Conservation (phyloP, 2,888 invertebrate genomes). For the Zygothrica quintamaculata region DNA sequence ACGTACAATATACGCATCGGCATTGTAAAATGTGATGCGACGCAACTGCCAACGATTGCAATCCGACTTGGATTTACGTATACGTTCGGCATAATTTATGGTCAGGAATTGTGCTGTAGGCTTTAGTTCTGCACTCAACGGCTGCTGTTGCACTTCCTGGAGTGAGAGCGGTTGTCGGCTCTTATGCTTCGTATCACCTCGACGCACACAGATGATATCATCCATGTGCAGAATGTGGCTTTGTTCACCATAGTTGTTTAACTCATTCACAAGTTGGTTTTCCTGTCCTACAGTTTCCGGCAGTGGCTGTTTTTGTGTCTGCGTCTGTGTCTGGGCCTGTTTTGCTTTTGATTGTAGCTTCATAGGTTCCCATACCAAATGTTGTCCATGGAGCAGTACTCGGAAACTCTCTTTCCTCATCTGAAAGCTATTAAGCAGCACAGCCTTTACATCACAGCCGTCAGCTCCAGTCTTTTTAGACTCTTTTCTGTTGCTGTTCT, state of each 20-base stretch:
- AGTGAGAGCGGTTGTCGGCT: conserved; percentile 47
- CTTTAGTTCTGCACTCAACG: conserved; percentile 32
- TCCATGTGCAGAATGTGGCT: conserved; percentile 72
- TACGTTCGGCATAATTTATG: conserved; percentile 86
- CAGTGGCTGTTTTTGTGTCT: conserved; percentile 45
- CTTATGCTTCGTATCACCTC: conserved; percentile 76
- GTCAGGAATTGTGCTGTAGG: conserved; percentile 85
- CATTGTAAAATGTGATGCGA: conserved; percentile 86
- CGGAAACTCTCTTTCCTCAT: conserved; percentile 87
- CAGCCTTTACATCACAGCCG: conserved; percentile 54
- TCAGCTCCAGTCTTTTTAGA: conserved; percentile 30
- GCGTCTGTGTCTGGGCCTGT: conserved; percentile 6
- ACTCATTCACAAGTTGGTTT: background rate
- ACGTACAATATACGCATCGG: conserved; percentile 87
- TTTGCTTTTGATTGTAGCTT: conserved; percentile 37
- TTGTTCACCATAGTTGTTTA: conserved; percentile 53
- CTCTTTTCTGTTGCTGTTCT: conserved; percentile 51
- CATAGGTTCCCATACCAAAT: conserved; percentile 87
- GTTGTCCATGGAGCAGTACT: conserved; percentile 87
- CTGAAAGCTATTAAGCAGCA: conserved; percentile 86
- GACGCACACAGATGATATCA: conserved; percentile 71
- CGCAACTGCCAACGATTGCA: conserved; percentile 87
- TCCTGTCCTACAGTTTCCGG: conserved; percentile 22
- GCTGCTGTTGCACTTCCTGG: conserved; percentile 5
- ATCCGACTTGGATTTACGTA: conserved; percentile 84